Base-by-base conservation (phyloP, 2,113 vertebrate species). In the Aythya baeri region DNA sequence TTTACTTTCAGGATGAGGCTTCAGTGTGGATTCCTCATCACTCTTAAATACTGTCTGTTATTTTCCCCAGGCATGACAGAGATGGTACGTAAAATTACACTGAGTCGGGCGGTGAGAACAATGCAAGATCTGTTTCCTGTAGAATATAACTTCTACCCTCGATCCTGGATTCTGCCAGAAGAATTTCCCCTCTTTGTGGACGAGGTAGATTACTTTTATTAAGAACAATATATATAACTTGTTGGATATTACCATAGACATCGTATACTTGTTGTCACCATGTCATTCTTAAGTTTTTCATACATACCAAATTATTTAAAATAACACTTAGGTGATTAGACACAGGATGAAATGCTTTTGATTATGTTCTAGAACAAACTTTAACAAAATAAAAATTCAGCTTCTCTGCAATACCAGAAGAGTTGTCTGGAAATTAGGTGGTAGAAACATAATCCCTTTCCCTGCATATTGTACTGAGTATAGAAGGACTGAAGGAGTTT, bases 121-220 rank as follows among this genome's bases (percentile, higher is more conserved):
- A 99, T 99, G 99, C 99, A 99, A 82, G 98, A 98, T 91, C 98
- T 99, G 5, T 99, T 99, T 91, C 99, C 99, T 1, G 98, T 98
- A 5, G 99, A 99, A 36, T 99, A 99, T 65, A 98, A 99, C 97
- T 99, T 99, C 98, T 99, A 99, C 86, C 99, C 99, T 32, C 99
- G 98, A 2, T 99, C 99, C 3, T 99, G 99, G 99, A 99, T 99
- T 93, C 98, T 99, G 81, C 99, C 99, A 1, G 99, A 99, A 16
- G 99, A 99, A 81, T 98, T 98, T 91, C 98, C 98, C 90, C 98
- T 98, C 95, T 99, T 99, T 83, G 96, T 97, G 36, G 87, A 98
- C 73, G 98, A 99, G 99, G 99, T 99, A 97, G 43, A 46, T 16
- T 27, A 20, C 65, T 22, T 54, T 61, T 23, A 11, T 52, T 71